Percentiles rank a stretch among this genome's conserved stretches.
Evolutionary conservation across 2,888 invertebrate genomes (phyloP).

Genomic region (Xylota segnis): DNA sequence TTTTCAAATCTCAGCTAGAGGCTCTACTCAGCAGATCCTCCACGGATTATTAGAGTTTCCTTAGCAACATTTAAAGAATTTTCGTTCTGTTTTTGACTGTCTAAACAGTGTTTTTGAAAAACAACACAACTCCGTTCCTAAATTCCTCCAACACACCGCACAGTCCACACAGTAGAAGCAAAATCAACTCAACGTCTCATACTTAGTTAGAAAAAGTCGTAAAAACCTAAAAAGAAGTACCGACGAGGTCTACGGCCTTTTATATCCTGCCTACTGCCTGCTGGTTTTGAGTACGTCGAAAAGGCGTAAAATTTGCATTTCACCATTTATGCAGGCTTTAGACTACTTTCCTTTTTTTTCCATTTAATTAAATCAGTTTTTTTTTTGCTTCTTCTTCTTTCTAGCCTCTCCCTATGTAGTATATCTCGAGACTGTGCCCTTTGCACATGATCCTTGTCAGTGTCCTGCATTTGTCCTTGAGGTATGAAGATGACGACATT

Average conservation of each 20-base stretch:
- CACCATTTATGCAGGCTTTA: conserved; percentile 62
- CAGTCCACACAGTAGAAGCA: not conserved
- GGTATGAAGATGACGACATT: conserved; percentile 66
- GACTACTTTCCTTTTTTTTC: conserved; percentile 39
- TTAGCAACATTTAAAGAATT: too few species aligned
- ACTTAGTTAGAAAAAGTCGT: conserved; percentile 41
- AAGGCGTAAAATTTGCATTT: conserved; percentile 75
- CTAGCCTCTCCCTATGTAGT: not conserved
- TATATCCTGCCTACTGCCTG: conserved; percentile 35
- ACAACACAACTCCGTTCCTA: too few species aligned
- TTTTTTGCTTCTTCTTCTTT: conserved; percentile 4
- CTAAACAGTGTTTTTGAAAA: too few species aligned
- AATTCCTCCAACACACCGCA: conserved; percentile 4
- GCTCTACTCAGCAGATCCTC: too few species aligned
- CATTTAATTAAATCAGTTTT: conserved; percentile 72
- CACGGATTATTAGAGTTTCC: too few species aligned
- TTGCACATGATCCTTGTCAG: conserved; percentile 45
- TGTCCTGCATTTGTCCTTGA: conserved; percentile 64
- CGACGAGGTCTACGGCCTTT: conserved; percentile 33
- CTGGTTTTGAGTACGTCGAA: conserved; percentile 65
- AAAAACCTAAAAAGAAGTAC: conserved; percentile 34
- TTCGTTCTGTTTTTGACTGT: too few species aligned
- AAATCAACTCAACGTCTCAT: conserved; percentile 1
- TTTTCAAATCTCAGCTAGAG: too few species aligned
- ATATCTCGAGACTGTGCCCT: too few species aligned